These are phyloP conservation scores for Tetranychus urticae DNA, from an alignment of 1,140 invertebrate genomes.

Conservation along the genomic window DNA sequence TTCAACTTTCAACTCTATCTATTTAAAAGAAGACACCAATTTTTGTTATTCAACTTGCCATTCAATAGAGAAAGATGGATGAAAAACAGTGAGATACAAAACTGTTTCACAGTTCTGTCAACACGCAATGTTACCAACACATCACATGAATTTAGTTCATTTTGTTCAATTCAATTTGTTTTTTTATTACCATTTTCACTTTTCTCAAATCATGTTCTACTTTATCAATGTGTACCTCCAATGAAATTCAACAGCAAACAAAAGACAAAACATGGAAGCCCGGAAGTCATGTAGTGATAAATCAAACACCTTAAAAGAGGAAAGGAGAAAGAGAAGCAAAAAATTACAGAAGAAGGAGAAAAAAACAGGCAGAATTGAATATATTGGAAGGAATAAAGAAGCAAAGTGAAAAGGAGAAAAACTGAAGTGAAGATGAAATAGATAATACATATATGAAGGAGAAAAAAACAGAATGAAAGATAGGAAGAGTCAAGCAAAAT, in stretches of 20 bases:
- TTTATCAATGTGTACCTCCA: neutral
- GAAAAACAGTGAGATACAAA: neutral
- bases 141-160: too few species aligned
- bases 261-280: neutral
- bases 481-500: neutral
- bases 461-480: neutral
- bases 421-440: neutral
- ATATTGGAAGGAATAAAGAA: neutral
- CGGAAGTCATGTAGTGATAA: neutral
- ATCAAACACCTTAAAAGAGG: neutral
- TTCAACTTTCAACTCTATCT: neutral
- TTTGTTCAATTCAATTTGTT: too few species aligned
- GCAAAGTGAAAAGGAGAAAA: neutral
- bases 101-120: too few species aligned
- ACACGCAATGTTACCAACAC: too few species aligned
- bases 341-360: neutral
- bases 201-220: too few species aligned
- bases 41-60: neutral
- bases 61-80: neutral
- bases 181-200: too few species aligned
- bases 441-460: neutral
- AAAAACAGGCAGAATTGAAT: neutral
- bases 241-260: neutral
- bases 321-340: neutral
- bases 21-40: neutral